phyloP scores from a whole-genome alignment of 2,888 invertebrate genomes.

The Oeneis ivallda region DNA sequence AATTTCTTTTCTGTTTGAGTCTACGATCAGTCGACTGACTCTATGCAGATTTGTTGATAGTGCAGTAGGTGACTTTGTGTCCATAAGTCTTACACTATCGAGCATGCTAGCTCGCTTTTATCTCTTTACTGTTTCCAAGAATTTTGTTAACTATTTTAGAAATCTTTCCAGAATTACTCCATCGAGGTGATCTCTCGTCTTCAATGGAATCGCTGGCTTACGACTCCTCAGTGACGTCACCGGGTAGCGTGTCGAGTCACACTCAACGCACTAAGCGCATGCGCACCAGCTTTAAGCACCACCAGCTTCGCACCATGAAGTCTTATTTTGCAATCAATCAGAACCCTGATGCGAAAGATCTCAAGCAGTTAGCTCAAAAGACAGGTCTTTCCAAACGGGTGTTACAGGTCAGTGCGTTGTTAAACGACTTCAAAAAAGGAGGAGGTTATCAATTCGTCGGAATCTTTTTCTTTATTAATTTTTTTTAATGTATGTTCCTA shows the following conservation, averaged over 20 bases:
- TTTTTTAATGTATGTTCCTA: too few relatives aligned
- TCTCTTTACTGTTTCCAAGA: too few relatives aligned
- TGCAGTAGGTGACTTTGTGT: too few relatives aligned
- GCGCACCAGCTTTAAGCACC: constrained; percentile 99
- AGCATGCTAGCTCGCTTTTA: too few relatives aligned
- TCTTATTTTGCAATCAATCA: constrained; percentile 99
- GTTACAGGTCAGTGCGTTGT: constrained; percentile 88
- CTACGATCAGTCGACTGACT: too few relatives aligned
- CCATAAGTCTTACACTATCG: too few relatives aligned
- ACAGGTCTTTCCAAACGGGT: constrained; percentile 99
- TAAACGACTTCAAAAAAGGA: too few relatives aligned
- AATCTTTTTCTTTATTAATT: too few relatives aligned
- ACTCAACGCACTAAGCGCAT: constrained; percentile 94
- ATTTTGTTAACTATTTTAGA: not conserved
- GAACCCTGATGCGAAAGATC: constrained; percentile 99
- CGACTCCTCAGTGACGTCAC: constrained; percentile 87
- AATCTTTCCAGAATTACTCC: constrained; percentile 85
- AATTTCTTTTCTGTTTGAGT: too few relatives aligned
- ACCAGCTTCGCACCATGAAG: constrained; percentile 99
- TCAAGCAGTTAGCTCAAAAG: constrained; percentile 98
- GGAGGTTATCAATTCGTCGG: too few relatives aligned
- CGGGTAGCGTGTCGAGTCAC: constrained; percentile 83
- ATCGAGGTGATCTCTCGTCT: constrained; percentile 87
- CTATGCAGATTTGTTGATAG: too few relatives aligned
- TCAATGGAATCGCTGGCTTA: constrained; percentile 90